Evolutionary conservation across 2,113 vertebrate genomes (phyloP).

Genomic region (Mesoclemmys tuberculata): DNA sequence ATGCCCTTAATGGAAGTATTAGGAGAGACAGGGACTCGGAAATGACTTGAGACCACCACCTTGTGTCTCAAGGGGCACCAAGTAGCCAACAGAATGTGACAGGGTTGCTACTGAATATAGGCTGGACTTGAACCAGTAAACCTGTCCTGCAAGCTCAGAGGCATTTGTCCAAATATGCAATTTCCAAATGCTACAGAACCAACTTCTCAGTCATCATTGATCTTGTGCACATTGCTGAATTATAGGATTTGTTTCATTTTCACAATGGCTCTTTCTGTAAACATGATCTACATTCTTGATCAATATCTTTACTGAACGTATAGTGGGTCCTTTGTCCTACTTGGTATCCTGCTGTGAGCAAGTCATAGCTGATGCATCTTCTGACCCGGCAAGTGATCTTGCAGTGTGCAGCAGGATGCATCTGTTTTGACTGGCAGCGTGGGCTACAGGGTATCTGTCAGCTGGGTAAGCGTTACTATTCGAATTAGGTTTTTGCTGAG

Average conservation of each 20-base stretch:
- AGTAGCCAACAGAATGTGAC: background rate
- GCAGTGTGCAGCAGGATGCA: background rate
- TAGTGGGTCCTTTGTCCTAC: accelerated
- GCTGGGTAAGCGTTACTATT: background rate
- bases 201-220: background rate
- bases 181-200: background rate
- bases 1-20: background rate
- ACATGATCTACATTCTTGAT: background rate
- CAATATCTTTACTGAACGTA: background rate
- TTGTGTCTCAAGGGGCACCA: background rate
- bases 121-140: background rate
- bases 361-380: background rate
- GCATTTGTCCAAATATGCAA: accelerated
- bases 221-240: background rate
- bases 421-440: background rate
- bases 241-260: background rate
- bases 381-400: accelerated
- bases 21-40: background rate
- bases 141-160: background rate
- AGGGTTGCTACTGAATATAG: background rate
- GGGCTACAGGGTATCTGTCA: background rate
- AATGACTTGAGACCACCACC: background rate
- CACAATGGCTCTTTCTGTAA: background rate
- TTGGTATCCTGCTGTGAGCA: accelerated
- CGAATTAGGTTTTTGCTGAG: background rate